Percentiles rank a stretch among this genome's conserved stretches.
Conservation (phyloP, 2,113 vertebrate genomes). For the Vimba vimba region DNA sequence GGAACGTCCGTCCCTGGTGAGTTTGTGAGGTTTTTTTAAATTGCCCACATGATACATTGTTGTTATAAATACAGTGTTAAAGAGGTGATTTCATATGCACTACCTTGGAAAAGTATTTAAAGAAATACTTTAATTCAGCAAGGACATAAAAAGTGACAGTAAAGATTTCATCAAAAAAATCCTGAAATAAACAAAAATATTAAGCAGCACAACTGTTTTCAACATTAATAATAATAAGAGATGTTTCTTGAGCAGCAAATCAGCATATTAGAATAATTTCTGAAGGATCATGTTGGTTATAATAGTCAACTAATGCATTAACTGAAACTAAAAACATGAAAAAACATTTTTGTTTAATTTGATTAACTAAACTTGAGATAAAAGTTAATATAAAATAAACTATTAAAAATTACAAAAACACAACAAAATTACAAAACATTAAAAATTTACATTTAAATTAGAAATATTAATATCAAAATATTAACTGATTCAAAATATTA, state of each 20-base stretch:
- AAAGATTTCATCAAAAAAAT: background rate
- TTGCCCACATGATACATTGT: background rate
- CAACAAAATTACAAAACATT: too few species aligned
- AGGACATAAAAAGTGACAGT: background rate
- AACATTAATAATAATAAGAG: background rate
- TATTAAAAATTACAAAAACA: too few species aligned
- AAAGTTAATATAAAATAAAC: too few species aligned
- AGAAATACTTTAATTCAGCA: background rate
- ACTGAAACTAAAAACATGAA: too few species aligned
- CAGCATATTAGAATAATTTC: background rate
- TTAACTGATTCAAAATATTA: too few species aligned
- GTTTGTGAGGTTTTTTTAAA: conserved; percentile 17
- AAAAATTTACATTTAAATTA: too few species aligned
- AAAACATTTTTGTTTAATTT: too few species aligned
- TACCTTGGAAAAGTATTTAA: background rate
- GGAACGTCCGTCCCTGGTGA: conserved; percentile 96
- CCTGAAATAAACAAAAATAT: background rate
- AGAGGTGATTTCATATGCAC: background rate
- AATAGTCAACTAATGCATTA: too few species aligned
- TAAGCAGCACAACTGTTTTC: background rate
- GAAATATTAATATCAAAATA: too few species aligned
- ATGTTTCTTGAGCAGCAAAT: background rate
- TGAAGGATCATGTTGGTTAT: background rate
- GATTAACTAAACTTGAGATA: too few species aligned
- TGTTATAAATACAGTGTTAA: background rate